phyloP scores from a whole-genome alignment of 2,113 vertebrate genomes.

The Trichomycterus rosablanca region DNA sequence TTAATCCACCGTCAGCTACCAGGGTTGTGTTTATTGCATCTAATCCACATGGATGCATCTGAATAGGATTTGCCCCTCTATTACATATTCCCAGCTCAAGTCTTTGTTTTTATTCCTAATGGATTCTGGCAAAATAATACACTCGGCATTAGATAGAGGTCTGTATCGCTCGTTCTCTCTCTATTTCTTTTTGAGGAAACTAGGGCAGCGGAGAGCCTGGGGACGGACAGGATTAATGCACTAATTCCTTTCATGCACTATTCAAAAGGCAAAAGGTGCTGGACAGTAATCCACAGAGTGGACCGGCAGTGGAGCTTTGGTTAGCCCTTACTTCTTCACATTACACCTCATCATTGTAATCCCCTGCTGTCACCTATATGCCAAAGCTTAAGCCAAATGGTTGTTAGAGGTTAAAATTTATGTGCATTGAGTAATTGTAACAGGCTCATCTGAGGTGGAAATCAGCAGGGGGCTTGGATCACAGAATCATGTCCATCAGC shows the following conservation, averaged over 20 bases:
- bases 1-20: background rate
- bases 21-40: conserved; percentile 6
- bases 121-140: background rate
- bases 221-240: conserved; percentile 41
- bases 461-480: no score
- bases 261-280: conserved; percentile 42
- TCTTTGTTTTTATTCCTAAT: conserved; percentile 11
- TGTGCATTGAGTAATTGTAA: no score
- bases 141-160: conserved; percentile 15
- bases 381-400: no score
- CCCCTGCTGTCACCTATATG: no score
- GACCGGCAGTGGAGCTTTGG: conserved; percentile 13
- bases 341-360: conserved; percentile 14
- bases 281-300: conserved; percentile 29
- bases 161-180: conserved; percentile 5
- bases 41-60: conserved; percentile 6
- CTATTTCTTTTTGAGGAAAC: conserved; percentile 35
- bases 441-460: no score
- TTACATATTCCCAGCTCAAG: conserved; percentile 4
- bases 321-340: conserved; percentile 22
- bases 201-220: conserved; percentile 39
- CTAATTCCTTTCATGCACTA: conserved; percentile 46
- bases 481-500: no score
- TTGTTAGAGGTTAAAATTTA: no score
- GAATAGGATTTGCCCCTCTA: background rate